Evolutionary conservation across 2,888 invertebrate genomes (phyloP), one percentile per base, ranked within the genome.

Genomic region (Himalopsyche kuldschensis): DNA sequence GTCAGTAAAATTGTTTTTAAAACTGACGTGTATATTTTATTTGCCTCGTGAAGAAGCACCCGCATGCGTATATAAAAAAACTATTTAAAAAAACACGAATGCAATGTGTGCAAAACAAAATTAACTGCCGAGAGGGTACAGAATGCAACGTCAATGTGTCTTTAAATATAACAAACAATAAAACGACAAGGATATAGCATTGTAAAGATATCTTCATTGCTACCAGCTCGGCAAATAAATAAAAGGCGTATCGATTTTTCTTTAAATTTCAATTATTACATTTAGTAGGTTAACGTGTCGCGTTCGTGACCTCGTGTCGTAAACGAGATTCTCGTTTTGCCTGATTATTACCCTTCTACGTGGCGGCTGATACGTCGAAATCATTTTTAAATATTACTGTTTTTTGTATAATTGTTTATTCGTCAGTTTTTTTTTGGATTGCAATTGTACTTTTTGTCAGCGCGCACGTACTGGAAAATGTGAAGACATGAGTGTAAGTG

Each of bases 251-350:
- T 69, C 69, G 69, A 69, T 80, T 63, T 80, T 80, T 80, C 30
- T 80, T 80, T 80, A 47, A 63, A 80, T 80, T 80, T 80, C 63
- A 32, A 77, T 77, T 77, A 77, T 46, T 80, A 31, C 55, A 30
- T 27, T 81, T 77, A 84, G 84, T 85, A 82, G 85, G 85, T 85
- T 83, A 85, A 79, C 78, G 82, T 85, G 85, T 84, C 85, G 78
- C 81, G 85, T 82, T 84, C 82, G 80, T 85, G 85, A 84, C 85
- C 84, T 80, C 83, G 75, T 82, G 81, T 82, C 81, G 79, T 79
- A 55, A 83, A 80, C 78, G 77, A 80, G 78, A 80, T 78, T 83
- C 83, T 78, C 77, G 41, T 69, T 69, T 69, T 69, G 69, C 69
- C 69, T 27, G 69, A 69, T 30, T 69, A 69, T 69, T 69, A 69